These are phyloP conservation scores for Orestias chungarensis DNA, from an alignment of 2,797 vertebrate species.

Conservation along the genomic window DNA sequence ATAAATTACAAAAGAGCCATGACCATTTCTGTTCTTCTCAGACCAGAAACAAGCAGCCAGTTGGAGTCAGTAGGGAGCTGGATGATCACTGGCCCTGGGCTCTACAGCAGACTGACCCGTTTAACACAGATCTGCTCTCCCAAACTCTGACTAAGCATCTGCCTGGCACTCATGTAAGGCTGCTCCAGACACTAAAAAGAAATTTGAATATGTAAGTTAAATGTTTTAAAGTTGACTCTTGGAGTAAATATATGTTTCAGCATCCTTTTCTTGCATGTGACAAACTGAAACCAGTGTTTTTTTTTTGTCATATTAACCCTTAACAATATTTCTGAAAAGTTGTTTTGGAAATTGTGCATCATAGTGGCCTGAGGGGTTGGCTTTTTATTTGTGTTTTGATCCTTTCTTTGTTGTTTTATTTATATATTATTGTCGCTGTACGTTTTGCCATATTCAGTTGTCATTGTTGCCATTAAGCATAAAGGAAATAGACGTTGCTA, in stretches of 20 bases:
- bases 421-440: too few species aligned
- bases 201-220: background rate
- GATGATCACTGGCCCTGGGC: background rate
- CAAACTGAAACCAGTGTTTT: background rate
- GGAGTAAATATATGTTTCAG: too few species aligned
- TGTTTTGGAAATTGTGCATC: background rate
- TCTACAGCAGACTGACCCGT: conserved; percentile 4
- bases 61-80: conserved; percentile 2
- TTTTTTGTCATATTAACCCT: background rate
- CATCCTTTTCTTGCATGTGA: background rate
- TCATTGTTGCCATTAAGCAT: too few species aligned
- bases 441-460: too few species aligned
- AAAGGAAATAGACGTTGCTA: too few species aligned
- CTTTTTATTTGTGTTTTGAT: too few species aligned
- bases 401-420: too few species aligned
- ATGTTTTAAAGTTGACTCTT: background rate
- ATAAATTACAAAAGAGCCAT: background rate
- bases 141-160: background rate
- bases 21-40: background rate
- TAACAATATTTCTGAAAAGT: background rate
- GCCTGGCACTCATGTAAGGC: too few species aligned
- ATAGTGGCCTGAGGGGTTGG: background rate
- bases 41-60: background rate
- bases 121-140: background rate
- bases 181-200: background rate